phyloP scores from a whole-genome alignment of 2,888 invertebrate genomes.

The Calameuta filiformis region DNA sequence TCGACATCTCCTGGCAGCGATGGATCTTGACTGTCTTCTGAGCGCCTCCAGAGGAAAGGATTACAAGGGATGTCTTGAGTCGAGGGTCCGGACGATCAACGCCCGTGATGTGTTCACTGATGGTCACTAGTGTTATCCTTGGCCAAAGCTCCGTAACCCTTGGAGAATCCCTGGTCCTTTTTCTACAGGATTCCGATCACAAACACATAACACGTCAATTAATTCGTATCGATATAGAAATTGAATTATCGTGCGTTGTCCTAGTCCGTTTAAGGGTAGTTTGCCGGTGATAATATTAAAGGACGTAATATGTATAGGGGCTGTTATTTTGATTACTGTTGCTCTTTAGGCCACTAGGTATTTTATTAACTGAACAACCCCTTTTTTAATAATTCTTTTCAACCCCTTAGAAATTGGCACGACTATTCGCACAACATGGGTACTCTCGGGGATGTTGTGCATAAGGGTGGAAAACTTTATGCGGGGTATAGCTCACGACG shows the following conservation, averaged over 20 bases:
- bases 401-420: neutral
- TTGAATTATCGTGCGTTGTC: neutral
- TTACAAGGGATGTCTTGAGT: constrained; percentile 57
- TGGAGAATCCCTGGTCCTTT: neutral
- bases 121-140: constrained; percentile 62
- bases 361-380: neutral
- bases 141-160: neutral
- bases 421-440: neutral
- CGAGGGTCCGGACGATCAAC: constrained; percentile 68
- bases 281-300: neutral
- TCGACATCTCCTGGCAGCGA: constrained; percentile 83
- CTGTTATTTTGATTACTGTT: neutral
- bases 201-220: neutral
- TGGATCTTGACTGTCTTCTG: constrained; percentile 86
- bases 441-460: neutral
- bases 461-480: neutral
- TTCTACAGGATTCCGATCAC: neutral
- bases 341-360: neutral
- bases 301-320: neutral
- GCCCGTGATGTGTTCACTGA: constrained; percentile 63
- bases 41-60: constrained; percentile 79
- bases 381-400: neutral
- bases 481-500: constrained; percentile 41
- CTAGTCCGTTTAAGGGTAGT: neutral
- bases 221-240: neutral